phyloP scores from a whole-genome alignment of 1,140 invertebrate genomes.

The Bombus terrestris region DNA sequence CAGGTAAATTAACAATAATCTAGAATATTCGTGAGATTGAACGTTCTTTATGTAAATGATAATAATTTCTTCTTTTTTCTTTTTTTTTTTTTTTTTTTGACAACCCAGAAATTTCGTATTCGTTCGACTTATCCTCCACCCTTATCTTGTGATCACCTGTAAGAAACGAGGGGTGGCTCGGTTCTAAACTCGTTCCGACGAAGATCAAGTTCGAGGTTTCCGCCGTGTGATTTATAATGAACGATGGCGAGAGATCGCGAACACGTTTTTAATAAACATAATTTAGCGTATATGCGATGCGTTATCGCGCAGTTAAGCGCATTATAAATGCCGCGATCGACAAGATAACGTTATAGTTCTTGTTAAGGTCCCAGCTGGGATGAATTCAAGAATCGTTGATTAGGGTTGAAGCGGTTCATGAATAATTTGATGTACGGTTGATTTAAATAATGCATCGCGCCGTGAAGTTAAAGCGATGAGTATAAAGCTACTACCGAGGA shows the following conservation, averaged over 20 bases:
- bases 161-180: neutral
- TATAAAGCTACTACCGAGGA: neutral
- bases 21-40: neutral
- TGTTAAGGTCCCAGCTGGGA: constrained; percentile 11
- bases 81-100: too few relatives aligned
- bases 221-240: constrained; percentile 31
- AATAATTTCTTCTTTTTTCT: too few relatives aligned
- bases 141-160: neutral
- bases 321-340: constrained; percentile 44
- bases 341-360: constrained; percentile 45
- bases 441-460: constrained; percentile 37
- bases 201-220: neutral
- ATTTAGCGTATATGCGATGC: constrained; percentile 21
- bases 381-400: constrained; percentile 46
- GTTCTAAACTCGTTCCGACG: neutral
- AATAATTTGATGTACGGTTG: constrained; percentile 43
- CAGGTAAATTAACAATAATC: too few relatives aligned
- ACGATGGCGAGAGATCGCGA: neutral
- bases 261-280: constrained; percentile 48
- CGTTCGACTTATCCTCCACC: neutral
- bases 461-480: neutral
- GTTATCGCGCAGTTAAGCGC: constrained; percentile 34
- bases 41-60: neutral
- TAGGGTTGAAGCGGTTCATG: constrained; percentile 40
- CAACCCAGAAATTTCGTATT: neutral